phyloP scores from a whole-genome alignment of 2,888 invertebrate species.

The Phaedon cochleariae region DNA sequence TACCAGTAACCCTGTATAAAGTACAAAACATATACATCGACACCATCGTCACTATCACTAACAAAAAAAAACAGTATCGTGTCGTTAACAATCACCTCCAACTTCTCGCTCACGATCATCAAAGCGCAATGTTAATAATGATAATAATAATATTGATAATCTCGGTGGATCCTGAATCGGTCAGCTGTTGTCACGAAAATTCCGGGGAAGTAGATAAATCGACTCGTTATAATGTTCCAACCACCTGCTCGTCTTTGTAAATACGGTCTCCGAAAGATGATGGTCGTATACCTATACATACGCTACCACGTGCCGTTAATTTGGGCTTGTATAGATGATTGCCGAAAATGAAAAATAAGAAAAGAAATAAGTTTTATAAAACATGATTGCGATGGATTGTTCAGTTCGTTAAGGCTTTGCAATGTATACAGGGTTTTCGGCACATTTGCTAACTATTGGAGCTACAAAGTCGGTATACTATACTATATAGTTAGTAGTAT shows the following conservation, averaged over 20 bases:
- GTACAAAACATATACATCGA: too few species aligned
- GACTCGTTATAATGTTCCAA: slow-evolving; percentile 11
- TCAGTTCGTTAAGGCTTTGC: not conserved
- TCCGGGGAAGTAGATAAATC: slow-evolving; percentile 34
- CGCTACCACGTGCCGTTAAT: not conserved
- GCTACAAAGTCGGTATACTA: too few species aligned
- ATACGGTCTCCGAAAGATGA: not conserved
- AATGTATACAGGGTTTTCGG: not conserved
- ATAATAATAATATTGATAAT: slow-evolving; percentile 30
- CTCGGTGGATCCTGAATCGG: slow-evolving; percentile 16
- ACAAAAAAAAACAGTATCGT: too few species aligned
- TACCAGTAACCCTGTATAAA: too few species aligned
- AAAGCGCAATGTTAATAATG: not conserved
- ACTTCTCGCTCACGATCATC: not conserved
- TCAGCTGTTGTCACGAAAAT: slow-evolving; percentile 38
- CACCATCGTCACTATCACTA: too few species aligned
- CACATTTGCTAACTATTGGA: too few species aligned
- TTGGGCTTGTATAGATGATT: not conserved
- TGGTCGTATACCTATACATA: not conserved
- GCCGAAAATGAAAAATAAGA: not conserved
- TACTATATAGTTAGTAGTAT: too few species aligned
- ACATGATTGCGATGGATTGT: not conserved
- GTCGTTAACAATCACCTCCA: not conserved
- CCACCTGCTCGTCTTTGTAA: not conserved
- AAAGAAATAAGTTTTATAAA: not conserved